Evolutionary conservation across 2,797 vertebrate species (phyloP), one percentile per base, ranked within the genome.

Genomic region (Enteromius unitaeniatus): DNA sequence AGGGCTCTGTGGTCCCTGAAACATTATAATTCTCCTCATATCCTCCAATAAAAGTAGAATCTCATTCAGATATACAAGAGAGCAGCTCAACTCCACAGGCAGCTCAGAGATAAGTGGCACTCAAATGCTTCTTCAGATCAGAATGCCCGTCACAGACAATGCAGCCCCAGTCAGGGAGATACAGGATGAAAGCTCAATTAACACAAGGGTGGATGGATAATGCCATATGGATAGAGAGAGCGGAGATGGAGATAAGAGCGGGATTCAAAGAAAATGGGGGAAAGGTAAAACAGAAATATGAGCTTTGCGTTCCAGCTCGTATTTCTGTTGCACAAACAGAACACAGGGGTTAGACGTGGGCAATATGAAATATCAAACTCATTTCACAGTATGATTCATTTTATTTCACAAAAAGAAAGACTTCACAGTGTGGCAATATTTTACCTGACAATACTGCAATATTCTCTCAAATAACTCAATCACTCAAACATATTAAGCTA

Each of bases 11-110:
- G 65, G 79, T 70, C 51, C 21, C 45, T 45, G 40, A 64, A 70
- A 51, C 49, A 84, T 87, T 82, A 82, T n/a, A 81, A 79, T 85
- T 85, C 77, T 73, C 34, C 81, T 42, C 83, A 75, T 78, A 79
- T 76, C 51, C 62, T 79, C 55, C 69, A 26, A 81, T 60, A 78
- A 79, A 81, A 85, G 51, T 13, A 31, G 53, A 65, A 51, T 81
- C 51, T 78, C 58, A 55, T 77, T 75, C 37, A 62, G 64, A 78
- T 28, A 74, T 51, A 82, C 70, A 76, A 55, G 40, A 76, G 19
- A 60, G 1, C 5, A 23, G 73, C 64, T 49, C 15, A 60, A 78
- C 34, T 53, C 55, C 51, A 70, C 23, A 60, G 51, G 47, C 37
- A 17, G 42, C 28, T 62, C 7, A 23, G 21, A 84, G 70, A 79